phyloP scores from a whole-genome alignment of 2,797 vertebrate genomes.

The Triplophysa yarkandensis region DNA sequence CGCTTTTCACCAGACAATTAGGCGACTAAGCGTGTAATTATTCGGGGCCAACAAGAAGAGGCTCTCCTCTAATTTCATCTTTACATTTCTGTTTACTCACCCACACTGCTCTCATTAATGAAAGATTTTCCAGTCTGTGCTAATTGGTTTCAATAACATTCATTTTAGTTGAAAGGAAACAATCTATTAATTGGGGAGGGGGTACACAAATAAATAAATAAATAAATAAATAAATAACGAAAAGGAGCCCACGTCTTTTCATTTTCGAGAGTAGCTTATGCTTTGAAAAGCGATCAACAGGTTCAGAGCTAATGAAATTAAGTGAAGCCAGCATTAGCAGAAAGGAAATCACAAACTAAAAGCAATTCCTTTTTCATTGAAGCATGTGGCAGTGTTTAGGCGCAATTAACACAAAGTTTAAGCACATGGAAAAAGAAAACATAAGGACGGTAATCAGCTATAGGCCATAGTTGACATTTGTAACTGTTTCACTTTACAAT shows the following conservation, averaged over 20 bases:
- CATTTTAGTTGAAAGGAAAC: constrained; percentile 99
- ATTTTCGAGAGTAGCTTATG: constrained; percentile 94
- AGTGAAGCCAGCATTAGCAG: constrained; percentile 87
- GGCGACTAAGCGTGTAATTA: constrained; percentile 99
- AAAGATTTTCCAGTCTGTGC: constrained; percentile 99
- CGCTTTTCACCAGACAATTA: constrained; percentile 99
- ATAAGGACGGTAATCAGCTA: constrained; percentile 44
- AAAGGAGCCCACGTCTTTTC: constrained; percentile 79
- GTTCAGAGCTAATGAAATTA: constrained; percentile 98
- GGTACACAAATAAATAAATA: constrained; percentile 53
- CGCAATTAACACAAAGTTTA: constrained; percentile 83
- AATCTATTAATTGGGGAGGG: constrained; percentile 99
- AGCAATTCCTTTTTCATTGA: constrained; percentile 97
- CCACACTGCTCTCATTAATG: constrained; percentile 99
- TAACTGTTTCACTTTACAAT: background rate
- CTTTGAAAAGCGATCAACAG: constrained; percentile 95
- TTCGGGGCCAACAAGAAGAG: constrained; percentile 99
- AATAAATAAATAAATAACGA: constrained; percentile 47
- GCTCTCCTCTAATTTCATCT: constrained; percentile 99
- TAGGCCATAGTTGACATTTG: background rate
- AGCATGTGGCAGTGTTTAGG: constrained; percentile 91
- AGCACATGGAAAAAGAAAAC: constrained; percentile 59
- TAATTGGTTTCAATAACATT: constrained; percentile 99
- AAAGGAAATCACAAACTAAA: constrained; percentile 92
- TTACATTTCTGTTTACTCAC: constrained; percentile 99